Evolutionary conservation across 2,113 vertebrate species (phyloP).

Genomic region (Choloepus hoffmanni): DNA sequence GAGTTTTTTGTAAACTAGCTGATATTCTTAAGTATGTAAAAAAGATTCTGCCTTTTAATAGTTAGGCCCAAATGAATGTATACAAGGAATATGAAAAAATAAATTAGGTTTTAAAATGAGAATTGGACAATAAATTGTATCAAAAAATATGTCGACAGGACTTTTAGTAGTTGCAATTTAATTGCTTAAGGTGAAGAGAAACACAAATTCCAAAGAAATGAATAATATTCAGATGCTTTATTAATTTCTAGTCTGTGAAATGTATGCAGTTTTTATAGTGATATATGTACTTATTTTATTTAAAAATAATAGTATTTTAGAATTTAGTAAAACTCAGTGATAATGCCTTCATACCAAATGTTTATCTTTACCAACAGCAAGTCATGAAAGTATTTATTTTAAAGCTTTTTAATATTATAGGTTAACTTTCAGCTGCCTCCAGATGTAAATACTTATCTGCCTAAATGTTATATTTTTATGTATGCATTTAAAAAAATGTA

Average conservation of each 20-base stretch:
- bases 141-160: slow-evolving; percentile 71
- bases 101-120: slow-evolving; percentile 65
- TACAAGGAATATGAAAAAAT: slow-evolving; percentile 65
- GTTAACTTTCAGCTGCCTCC: slow-evolving; percentile 79
- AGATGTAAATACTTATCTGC: slow-evolving; percentile 84
- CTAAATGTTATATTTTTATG: slow-evolving; percentile 87
- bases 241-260: slow-evolving; percentile 62
- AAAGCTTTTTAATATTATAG: slow-evolving; percentile 78
- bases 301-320: slow-evolving; percentile 79
- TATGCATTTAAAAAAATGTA: slow-evolving; percentile 77
- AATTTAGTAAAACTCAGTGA: slow-evolving; percentile 70
- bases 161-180: slow-evolving; percentile 76
- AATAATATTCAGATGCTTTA: slow-evolving; percentile 66
- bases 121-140: slow-evolving; percentile 82
- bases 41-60: background rate
- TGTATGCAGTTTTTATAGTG: slow-evolving; percentile 70
- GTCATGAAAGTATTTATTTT: slow-evolving; percentile 84
- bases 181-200: slow-evolving; percentile 73
- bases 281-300: slow-evolving; percentile 73
- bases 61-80: slow-evolving; percentile 59
- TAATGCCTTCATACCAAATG: slow-evolving; percentile 75
- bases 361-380: slow-evolving; percentile 71
- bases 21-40: slow-evolving; percentile 44
- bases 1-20: slow-evolving; percentile 64
- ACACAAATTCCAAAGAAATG: slow-evolving; percentile 64